phyloP scores from a whole-genome alignment of 2,797 vertebrate genomes.

The Merluccius polli region DNA sequence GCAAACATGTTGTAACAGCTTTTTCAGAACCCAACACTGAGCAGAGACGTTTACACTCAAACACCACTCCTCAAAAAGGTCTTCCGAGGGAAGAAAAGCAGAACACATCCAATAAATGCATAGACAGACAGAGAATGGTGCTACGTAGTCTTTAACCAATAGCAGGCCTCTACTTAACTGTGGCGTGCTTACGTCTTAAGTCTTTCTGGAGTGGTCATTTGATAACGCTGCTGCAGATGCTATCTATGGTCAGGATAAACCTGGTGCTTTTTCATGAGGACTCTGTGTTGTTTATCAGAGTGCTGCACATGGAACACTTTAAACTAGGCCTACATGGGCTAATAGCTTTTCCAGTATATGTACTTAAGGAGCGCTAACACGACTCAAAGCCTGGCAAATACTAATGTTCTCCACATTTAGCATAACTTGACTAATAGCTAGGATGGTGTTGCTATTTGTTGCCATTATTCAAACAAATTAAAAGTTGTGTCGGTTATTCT shows the following conservation, averaged over 20 bases:
- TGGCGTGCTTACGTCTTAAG: slow-evolving; percentile 21
- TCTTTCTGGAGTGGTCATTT: slow-evolving; percentile 22
- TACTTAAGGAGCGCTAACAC: slow-evolving; percentile 11
- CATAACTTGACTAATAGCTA: background rate
- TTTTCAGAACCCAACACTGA: background rate
- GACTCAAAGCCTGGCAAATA: background rate
- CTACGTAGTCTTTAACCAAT: slow-evolving; percentile 12
- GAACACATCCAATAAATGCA: slow-evolving; percentile 14
- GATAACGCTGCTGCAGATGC: slow-evolving; percentile 9
- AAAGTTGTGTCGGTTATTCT: background rate
- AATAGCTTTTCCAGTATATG: slow-evolving; percentile 27
- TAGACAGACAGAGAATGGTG: slow-evolving; percentile 3
- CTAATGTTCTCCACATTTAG: background rate
- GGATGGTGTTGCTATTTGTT: background rate
- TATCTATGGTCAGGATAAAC: slow-evolving; percentile 22
- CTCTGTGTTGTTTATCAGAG: slow-evolving; percentile 18
- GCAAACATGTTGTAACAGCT: background rate
- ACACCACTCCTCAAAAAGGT: slow-evolving; percentile 1
- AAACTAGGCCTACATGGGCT: slow-evolving; percentile 8
- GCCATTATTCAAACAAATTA: background rate
- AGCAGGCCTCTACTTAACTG: slow-evolving; percentile 20
- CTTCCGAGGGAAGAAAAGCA: background rate
- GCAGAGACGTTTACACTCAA: slow-evolving; percentile 4
- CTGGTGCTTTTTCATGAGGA: slow-evolving; percentile 25
- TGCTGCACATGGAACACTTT: slow-evolving; percentile 27